These are phyloP conservation scores for Sphaerodactylus townsendi DNA, from an alignment of 2,113 vertebrate species.

Conservation along the genomic window DNA sequence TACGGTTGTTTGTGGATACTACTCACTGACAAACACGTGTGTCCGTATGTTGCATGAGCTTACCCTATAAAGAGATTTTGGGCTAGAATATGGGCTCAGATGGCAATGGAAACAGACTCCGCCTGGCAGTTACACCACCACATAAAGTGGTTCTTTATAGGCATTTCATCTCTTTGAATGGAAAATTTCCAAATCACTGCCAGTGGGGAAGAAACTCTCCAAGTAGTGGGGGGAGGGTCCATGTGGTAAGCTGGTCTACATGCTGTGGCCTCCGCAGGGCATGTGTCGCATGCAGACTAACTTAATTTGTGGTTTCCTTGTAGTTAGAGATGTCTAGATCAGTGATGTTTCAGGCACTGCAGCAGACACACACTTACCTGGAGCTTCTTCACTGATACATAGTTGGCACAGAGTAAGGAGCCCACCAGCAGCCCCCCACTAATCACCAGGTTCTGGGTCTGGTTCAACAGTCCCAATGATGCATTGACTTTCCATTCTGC, in stretches of 20 bases:
- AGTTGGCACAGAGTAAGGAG: conserved; percentile 93
- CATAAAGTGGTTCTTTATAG: not conserved
- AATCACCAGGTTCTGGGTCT: conserved; percentile 94
- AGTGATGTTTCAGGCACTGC: accelerated
- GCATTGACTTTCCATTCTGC: conserved; percentile 93
- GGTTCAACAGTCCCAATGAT: conserved; percentile 90
- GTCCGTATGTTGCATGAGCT: not conserved
- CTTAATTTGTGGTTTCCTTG: not conserved
- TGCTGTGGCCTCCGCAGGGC: not conserved
- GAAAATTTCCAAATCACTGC: not conserved
- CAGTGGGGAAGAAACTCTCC: not conserved
- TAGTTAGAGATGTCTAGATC: not conserved
- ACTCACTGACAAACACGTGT: not conserved
- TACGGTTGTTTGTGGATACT: not conserved
- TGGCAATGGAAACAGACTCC: not conserved
- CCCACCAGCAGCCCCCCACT: conserved; percentile 86
- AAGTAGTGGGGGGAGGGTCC: not conserved
- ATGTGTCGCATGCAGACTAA: not conserved
- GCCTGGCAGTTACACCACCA: not conserved
- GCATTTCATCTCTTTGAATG: not conserved
- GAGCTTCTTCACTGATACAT: conserved; percentile 88
- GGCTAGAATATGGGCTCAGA: too few relatives aligned
- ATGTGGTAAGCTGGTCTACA: not conserved
- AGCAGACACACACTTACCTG: conserved; percentile 71
- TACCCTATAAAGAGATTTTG: not conserved